phyloP scores from a whole-genome alignment of 2,113 vertebrate genomes.

The Platichthys stellatus region DNA sequence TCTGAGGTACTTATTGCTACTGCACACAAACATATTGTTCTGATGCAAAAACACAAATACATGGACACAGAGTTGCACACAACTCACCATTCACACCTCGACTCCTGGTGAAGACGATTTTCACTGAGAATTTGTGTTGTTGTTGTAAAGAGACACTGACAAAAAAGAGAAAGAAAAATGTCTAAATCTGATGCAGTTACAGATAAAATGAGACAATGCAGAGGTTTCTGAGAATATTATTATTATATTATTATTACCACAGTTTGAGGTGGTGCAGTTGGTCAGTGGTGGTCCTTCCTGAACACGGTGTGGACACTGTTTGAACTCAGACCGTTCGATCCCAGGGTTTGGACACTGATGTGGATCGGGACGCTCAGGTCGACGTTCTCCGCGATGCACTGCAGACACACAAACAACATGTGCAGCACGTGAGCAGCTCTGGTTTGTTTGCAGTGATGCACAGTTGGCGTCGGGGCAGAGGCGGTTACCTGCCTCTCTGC shows the following conservation, averaged over 20 bases:
- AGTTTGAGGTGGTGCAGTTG: not conserved
- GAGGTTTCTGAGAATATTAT: not conserved
- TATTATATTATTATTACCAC: not conserved
- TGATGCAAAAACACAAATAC: not conserved
- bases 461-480: not conserved
- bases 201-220: not conserved
- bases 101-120: constrained; percentile 9
- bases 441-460: not conserved
- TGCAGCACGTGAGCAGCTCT: not conserved
- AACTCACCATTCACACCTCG: constrained; percentile 30
- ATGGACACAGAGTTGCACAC: not conserved
- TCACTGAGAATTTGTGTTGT: constrained; percentile 8
- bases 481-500: constrained; percentile 34
- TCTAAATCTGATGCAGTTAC: not conserved
- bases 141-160: constrained; percentile 17
- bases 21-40: no score
- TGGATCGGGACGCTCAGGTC: constrained; percentile 49
- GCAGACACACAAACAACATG: constrained; percentile 4
- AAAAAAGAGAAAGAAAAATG: not conserved
- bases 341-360: constrained; percentile 67
- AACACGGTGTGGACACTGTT: constrained; percentile 44
- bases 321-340: constrained; percentile 70
- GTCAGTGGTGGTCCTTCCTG: constrained; percentile 21
- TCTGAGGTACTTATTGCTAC: no score
- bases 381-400: constrained; percentile 74